These are phyloP conservation scores for Muraenolepis orangiensis DNA, from an alignment of 2,797 vertebrate genomes.

Conservation along the genomic window DNA sequence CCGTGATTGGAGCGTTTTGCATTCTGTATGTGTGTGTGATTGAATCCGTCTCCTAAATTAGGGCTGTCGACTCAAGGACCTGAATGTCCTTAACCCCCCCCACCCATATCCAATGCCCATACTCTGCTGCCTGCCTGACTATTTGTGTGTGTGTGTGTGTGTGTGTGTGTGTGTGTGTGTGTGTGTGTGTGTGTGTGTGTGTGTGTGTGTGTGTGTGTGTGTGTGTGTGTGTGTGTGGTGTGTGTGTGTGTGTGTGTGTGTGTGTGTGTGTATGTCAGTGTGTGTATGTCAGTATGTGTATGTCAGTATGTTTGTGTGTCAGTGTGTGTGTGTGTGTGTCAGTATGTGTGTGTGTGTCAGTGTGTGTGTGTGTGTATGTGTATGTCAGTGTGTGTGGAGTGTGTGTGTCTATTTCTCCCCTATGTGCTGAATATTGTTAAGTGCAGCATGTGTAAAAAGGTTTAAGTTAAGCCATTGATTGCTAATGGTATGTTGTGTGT, in stretches of 20 bases:
- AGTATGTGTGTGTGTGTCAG: background rate
- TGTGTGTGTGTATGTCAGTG: background rate
- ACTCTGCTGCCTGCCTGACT: slow-evolving; percentile 29
- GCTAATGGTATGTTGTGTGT: slow-evolving; percentile 65
- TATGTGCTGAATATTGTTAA: slow-evolving; percentile 62
- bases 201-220: too few species aligned
- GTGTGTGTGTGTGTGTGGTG: background rate
- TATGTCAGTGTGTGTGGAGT: too few species aligned
- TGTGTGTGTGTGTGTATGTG: too few species aligned
- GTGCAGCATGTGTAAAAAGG: slow-evolving; percentile 64
- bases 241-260: slow-evolving; percentile 17
- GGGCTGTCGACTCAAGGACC: slow-evolving; percentile 94
- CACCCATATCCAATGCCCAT: slow-evolving; percentile 56
- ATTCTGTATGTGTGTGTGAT: slow-evolving; percentile 95
- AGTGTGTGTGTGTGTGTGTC: slow-evolving; percentile 10
- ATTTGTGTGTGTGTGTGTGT: slow-evolving; percentile 15
- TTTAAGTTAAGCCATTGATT: slow-evolving; percentile 69
- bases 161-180: background rate
- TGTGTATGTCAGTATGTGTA: background rate
- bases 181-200: too few species aligned
- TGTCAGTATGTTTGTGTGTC: too few species aligned
- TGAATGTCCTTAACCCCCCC: slow-evolving; percentile 86
- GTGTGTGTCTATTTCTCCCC: slow-evolving; percentile 30
- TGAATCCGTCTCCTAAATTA: slow-evolving; percentile 99
- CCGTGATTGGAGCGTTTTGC: slow-evolving; percentile 98